Base-by-base conservation (phyloP, 2,113 vertebrate species). In the Trogon melanurus region DNA sequence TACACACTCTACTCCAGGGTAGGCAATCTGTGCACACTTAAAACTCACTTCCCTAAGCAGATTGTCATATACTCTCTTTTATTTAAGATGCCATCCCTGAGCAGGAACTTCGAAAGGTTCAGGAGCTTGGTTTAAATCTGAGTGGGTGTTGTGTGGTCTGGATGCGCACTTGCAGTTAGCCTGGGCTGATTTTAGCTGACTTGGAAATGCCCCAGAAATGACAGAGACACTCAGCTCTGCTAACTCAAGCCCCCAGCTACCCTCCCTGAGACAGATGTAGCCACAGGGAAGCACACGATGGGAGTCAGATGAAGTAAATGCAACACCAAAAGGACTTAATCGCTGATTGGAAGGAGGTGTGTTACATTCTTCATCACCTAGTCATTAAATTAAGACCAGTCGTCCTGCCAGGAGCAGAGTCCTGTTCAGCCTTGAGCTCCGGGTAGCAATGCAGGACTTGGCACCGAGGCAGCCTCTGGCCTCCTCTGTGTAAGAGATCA, bases 161-260 rank as follows among this genome's bases (percentile, higher is more conserved):
- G 50, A 73, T 86, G 69, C 64, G 38, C 58, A 78, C 57, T 94
- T 86, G 51, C 80, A 91, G 86, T 32, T 60, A 75, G n/a, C 11
- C 73, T 69, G 57, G 69, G 41, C 45, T 75, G 65, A 23, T 79
- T 95, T 92, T 44, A 67, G 41, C 69, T 38, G 72, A 53, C 53
- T 91, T 93, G 93, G 88, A 85, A 91, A 85, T 76, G 51, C 41
- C 86, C 57, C 80, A 91, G 92, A 86, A 94, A 92, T 69, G 62
- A 91, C 91, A 95, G 88, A 91, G 72, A 34, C 32, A 36, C 53
- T 95, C 76, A 87, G 48, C 80, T 93, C 65, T 87, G 61, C 56
- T 61, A 26, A 36, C 56, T 87, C 32, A 56, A 89, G 26, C 72
- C 80, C 69, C 7, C 45, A 76, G 75, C 79, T 32, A 88, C 84